Evolutionary conservation across 2,888 invertebrate species (phyloP), one percentile per base, ranked within the genome.

Genomic region (Heliconius ethilla): DNA sequence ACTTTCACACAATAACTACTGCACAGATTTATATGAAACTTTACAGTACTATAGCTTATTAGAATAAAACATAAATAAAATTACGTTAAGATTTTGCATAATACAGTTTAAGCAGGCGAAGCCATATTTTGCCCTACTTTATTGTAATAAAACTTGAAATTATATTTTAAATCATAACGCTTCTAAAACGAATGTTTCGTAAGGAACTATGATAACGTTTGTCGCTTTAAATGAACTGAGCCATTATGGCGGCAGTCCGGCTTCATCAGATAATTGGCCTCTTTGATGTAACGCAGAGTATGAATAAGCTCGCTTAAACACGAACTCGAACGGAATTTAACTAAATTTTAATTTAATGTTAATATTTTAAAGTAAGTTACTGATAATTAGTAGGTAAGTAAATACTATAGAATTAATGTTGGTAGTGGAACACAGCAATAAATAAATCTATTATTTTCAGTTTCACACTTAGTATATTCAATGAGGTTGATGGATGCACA

Each of bases 211-310:
- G 55, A 72, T 29, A 33, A 72, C 33, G 45, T 45, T 45, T 55
- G 55, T 33, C 33, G 15, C 72, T 33, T 29, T 55, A 59, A 72
- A 59, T 55, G 33, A 55, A 33, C 13, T 33, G 29, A 33, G n/a
- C 59, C 33, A 72, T 33, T n/a, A 59, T 33, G 72, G 72, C 72
- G 33, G 55, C 33, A 45, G 45, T 70, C 70, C 70, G 63, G 70
- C 63, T 62, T 76, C 76, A 76, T 63, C 70, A 76, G n/a, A 70
- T 76, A 76, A 76, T 76, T 76, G 70, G 62, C 27, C 22, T 76
- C 76, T 70, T 63, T 76, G 69, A 76, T 70, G 62, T 76, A 62
- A 63, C 69, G 75, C 62, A 27, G 76, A 29, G 29, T 37, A 55
- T 25, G 40, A 76, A 76, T 55, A 75, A 75, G 70, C 40, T 62